Percentiles rank a stretch among this genome's conserved stretches.
These are phyloP conservation scores for Helleia helle DNA, from an alignment of 2,888 invertebrate genomes.

Conservation along the genomic window DNA sequence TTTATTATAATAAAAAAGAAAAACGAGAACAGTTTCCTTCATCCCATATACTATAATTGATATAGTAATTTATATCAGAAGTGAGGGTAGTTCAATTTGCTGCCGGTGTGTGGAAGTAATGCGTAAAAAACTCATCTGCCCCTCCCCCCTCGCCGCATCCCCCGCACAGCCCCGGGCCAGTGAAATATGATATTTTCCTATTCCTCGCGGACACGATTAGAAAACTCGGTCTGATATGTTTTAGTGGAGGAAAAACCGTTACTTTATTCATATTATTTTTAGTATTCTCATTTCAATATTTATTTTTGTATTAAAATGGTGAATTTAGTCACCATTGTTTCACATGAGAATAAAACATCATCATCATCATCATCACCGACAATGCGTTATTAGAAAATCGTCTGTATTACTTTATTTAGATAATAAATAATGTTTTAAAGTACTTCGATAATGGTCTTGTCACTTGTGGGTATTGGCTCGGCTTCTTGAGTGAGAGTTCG, in stretches of 20 bases:
- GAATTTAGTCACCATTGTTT: no score
- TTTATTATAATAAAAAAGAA: no score
- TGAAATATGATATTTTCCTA: slow-evolving; percentile 73
- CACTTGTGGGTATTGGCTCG: no score
- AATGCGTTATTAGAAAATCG: no score
- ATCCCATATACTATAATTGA: slow-evolving; percentile 41
- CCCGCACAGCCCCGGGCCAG: slow-evolving; percentile 33
- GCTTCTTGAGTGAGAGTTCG: no score
- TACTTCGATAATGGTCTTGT: no score
- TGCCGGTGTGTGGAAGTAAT: slow-evolving; percentile 67
- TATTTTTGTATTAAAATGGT: no score
- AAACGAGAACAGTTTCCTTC: not conserved
- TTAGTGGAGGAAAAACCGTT: slow-evolving; percentile 1
- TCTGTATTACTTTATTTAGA: no score
- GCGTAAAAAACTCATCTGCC: slow-evolving; percentile 73
- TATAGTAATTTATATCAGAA: slow-evolving; percentile 54
- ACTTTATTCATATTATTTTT: slow-evolving; percentile 2
- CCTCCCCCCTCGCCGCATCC: slow-evolving; percentile 31
- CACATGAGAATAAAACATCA: no score
- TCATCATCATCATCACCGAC: no score
- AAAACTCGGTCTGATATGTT: slow-evolving; percentile 52
- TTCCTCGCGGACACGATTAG: slow-evolving; percentile 68
- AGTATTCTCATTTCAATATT: no score
- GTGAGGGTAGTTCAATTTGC: slow-evolving; percentile 50
- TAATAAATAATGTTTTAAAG: no score